Evolutionary conservation across 2,888 invertebrate species (phyloP).

Genomic region (Napeogenes sylphis): DNA sequence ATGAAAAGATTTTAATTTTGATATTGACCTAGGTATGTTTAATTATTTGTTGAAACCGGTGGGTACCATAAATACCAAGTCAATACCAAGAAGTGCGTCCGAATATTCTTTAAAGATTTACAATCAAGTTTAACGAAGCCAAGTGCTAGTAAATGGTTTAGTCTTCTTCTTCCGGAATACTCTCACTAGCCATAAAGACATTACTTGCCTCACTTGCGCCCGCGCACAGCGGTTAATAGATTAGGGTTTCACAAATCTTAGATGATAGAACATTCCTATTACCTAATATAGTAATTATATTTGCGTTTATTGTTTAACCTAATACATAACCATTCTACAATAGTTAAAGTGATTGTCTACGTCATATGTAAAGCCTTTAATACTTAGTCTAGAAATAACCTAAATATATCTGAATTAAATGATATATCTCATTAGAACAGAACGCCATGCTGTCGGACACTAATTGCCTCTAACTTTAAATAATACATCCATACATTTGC

Average conservation of each 20-base stretch:
- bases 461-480: slow-evolving; percentile 29
- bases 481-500: slow-evolving; percentile 28
- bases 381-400: background rate
- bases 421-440: slow-evolving; percentile 22
- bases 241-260: slow-evolving; percentile 5
- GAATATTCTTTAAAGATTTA: slow-evolving; percentile 33
- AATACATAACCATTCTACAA: too few species aligned
- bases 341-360: too few species aligned
- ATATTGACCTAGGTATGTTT: too few species aligned
- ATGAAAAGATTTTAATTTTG: background rate
- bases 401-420: slow-evolving; percentile 24
- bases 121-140: slow-evolving; percentile 33
- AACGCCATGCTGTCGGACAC: slow-evolving; percentile 17
- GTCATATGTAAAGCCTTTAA: background rate
- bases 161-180: slow-evolving; percentile 38
- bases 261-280: background rate
- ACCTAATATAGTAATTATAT: background rate
- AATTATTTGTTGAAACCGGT: too few species aligned
- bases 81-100: slow-evolving; percentile 11
- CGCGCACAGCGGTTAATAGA: slow-evolving; percentile 10
- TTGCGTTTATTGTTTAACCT: too few species aligned
- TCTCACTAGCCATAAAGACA: slow-evolving; percentile 28
- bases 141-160: slow-evolving; percentile 31
- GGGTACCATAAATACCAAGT: background rate
- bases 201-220: slow-evolving; percentile 17